Base-by-base conservation (phyloP, 2,113 vertebrate genomes). In the Pyrgilauda ruficollis region DNA sequence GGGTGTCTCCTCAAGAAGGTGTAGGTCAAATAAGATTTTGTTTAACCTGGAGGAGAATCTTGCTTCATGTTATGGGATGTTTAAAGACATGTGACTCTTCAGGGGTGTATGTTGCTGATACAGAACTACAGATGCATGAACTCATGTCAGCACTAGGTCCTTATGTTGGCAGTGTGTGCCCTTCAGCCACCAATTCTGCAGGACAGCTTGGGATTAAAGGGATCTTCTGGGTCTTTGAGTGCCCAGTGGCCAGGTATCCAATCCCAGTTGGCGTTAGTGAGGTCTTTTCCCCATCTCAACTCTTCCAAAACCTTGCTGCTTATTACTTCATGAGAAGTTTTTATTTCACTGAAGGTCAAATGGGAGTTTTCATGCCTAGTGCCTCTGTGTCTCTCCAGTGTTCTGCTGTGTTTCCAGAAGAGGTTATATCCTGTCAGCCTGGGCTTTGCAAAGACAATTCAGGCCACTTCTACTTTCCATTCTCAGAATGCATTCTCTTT, bases 61-160 rank as follows among this genome's bases (percentile, higher is more conserved):
- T 70, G 30, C 16, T 62, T 46, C 10, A 0, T 9, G 3, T 69
- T 63, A 10, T 7, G 20, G 75, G 37, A 10, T 7, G 1, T 59
- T 84, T 52, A n/a, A 55, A 68, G 39, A 89, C 30, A 8, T 58
- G 21, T 55, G 4, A 41, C 33, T 7, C 44, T 68, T 73, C 31
- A 56, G 28, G 21, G 10, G 2, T n/a, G 2, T 26, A 1, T 49
- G 37, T 87, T 84, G 78, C 46, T 87, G 13, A 44, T n/a, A 23
- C 46, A 78, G 64, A 91, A 30, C 33, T 87, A 49, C 50, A 87
- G 37, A 47, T 1, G 1, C 35, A 21, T 6, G 30, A 58, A 12
- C 15, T 52, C 6, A 0, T 8, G 33, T 39, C 70, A 61, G 53
- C 1, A 0, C 18, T 26, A 12, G 52, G 30, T 72, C 47, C 28